phyloP scores from a whole-genome alignment of 2,113 vertebrate genomes.

The Pristiophorus japonicus region DNA sequence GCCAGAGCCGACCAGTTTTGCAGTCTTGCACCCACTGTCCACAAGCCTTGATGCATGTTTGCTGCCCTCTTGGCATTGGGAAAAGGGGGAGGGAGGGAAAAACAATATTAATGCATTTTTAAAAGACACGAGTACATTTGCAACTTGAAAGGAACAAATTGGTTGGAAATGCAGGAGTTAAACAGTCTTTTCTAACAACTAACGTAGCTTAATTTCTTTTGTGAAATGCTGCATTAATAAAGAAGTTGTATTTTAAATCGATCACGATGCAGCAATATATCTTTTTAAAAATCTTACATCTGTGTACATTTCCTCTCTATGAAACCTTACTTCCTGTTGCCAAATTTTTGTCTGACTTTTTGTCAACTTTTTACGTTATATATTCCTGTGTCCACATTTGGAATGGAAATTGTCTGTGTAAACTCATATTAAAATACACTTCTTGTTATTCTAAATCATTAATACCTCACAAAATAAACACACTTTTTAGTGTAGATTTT shows the following conservation, averaged over 20 bases:
- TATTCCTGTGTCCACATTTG: neutral
- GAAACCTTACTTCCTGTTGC: neutral
- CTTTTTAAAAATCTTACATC: constrained; percentile 10
- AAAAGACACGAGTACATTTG: neutral
- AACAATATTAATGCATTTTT: neutral
- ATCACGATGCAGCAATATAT: neutral
- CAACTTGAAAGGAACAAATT: neutral
- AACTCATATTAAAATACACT: neutral
- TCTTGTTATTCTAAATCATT: neutral
- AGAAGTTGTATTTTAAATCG: neutral
- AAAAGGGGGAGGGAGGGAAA: neutral
- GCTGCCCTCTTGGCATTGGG: neutral
- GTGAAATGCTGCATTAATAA: neutral
- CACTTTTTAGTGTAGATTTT: neutral
- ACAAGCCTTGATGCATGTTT: neutral
- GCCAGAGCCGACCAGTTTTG: neutral
- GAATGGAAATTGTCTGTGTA: neutral
- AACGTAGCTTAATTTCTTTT: neutral
- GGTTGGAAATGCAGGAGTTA: neutral
- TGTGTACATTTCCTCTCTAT: neutral
- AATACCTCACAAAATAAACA: neutral
- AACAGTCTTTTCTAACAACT: no score
- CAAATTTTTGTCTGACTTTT: neutral
- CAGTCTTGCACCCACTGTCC: neutral
- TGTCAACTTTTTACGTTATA: neutral